These are phyloP conservation scores for Mesocentrotus franciscanus DNA, from an alignment of 53 echinoderm and acorn worm species.

Conservation along the genomic window DNA sequence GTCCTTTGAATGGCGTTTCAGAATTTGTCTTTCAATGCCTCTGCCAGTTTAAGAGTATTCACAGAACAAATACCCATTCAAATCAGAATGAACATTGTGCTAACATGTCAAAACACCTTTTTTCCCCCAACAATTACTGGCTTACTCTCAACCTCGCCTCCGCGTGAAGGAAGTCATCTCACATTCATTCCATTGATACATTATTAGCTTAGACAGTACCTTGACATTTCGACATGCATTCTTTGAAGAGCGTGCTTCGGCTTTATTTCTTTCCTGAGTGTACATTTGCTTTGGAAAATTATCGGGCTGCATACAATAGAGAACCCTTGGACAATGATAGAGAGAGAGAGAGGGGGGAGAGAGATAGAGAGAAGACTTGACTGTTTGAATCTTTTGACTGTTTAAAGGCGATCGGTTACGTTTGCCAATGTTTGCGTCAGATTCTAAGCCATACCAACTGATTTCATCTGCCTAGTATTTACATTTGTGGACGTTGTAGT, in stretches of 20 bases:
- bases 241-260: not conserved
- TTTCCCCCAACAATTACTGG: not conserved
- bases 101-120: not conserved
- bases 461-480: too few species aligned
- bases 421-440: not conserved
- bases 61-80: not conserved
- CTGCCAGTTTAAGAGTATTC: not conserved
- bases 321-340: not conserved
- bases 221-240: constrained; percentile 5
- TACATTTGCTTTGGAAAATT: constrained; percentile 16
- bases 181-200: not conserved
- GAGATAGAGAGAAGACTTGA: not conserved
- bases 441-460: not conserved
- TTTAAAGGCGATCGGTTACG: not conserved
- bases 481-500: too few species aligned
- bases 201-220: constrained; percentile 40
- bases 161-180: not conserved
- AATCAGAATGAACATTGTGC: not conserved
- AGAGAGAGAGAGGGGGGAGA: too few species aligned
- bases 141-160: not conserved
- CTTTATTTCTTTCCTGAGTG: constrained; percentile 7
- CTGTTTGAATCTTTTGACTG: not conserved
- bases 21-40: not conserved
- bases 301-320: not conserved
- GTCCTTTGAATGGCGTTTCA: not conserved